Evolutionary conservation across 2,888 invertebrate species (phyloP).

Genomic region (Entomobrya proxima): DNA sequence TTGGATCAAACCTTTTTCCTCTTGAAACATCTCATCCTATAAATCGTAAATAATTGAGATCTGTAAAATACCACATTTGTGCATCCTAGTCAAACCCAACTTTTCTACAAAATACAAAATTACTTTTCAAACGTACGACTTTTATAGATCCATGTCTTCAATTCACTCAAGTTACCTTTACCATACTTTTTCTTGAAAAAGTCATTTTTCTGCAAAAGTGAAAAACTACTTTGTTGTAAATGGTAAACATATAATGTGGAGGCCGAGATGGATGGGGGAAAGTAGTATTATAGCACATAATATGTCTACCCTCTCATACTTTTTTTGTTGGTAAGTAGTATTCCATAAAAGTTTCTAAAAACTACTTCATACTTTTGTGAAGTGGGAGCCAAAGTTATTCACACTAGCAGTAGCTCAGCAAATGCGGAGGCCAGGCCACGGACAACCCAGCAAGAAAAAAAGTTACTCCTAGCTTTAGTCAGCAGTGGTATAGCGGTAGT

Average conservation of each 20-base stretch:
- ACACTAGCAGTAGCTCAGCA: no score
- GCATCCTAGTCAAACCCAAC: no score
- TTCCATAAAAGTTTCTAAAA: slow-evolving; percentile 18
- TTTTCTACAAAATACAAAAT: no score
- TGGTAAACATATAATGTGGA: background rate
- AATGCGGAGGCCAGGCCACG: background rate
- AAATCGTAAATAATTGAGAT: no score
- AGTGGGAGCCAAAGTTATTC: slow-evolving; percentile 33
- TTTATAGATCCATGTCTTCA: background rate
- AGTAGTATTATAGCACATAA: background rate
- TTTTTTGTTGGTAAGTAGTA: background rate
- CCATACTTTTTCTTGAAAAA: background rate
- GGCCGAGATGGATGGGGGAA: background rate
- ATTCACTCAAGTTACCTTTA: background rate
- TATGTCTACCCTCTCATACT: background rate
- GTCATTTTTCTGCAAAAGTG: background rate
- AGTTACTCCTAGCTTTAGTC: slow-evolving; percentile 6
- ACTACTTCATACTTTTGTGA: slow-evolving; percentile 2
- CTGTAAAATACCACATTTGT: no score
- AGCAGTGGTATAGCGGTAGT: slow-evolving; percentile 25
- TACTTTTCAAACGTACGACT: no score
- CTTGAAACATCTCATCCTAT: no score
- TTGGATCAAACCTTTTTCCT: no score
- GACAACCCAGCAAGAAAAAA: background rate
- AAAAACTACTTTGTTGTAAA: background rate